Base-by-base conservation (phyloP, 2,888 invertebrate genomes). In the Cerceris rybyensis region DNA sequence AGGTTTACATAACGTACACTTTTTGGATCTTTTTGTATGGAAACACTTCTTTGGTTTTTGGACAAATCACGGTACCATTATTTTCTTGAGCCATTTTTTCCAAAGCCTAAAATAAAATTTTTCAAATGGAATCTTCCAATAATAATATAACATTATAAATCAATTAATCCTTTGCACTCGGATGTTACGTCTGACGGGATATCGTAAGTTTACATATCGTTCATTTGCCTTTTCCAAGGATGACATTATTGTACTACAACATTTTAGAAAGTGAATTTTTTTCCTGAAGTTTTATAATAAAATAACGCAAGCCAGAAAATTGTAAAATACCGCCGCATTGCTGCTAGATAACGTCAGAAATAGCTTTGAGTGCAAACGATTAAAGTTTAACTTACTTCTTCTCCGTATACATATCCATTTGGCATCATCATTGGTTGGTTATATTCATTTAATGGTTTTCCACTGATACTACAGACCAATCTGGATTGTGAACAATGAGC, bases 401-500 rank as follows among this genome's bases (percentile, higher is more conserved):
- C 97, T 9, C 98, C 98, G 91, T 98, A 99, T 75, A 99, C 98
- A 93, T 98, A 97, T 70, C 99, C 99, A 93, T 99, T 99, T 79
- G 99, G 99, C 93, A 99, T 94, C 96, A 98, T 98, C 96, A 99
- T 97, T 11, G 99, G 99, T 87, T 98, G 98, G 94, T 99, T 99
- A 93, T 99, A 97, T 92, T 99, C 99, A 93, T 99, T 98, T 88
- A 99, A 94, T 61, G 98, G 96, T 87, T 96, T 94, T 42, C 98
- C 97, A 77, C 97, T 97, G 87, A 99, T 96, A 90, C 95, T 94
- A 93, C 99, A 99, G 89, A 99, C 97, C 69, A 99, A 95, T 69
- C 98, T 95, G 81, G 98, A 98, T 93, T 99, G 99, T 67, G 98
- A 97, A 93, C 98, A 98, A 94, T 99, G 99, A 80, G 99, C 98